Evolutionary conservation across 2,113 vertebrate species (phyloP).

Genomic region (Anolis carolinensis): DNA sequence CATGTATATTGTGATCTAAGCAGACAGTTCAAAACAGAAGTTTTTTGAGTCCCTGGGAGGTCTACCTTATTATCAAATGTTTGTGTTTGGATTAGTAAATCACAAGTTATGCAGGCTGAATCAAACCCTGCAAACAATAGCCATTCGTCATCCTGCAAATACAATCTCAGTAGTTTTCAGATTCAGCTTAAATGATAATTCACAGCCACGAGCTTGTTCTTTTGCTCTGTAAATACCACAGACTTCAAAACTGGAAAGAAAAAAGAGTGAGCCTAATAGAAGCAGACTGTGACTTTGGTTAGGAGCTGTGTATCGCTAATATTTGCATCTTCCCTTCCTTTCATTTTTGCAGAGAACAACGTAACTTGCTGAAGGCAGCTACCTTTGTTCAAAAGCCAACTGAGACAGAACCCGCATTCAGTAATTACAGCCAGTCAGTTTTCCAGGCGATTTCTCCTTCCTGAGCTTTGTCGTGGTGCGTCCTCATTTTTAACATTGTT

Average conservation of each 20-base stretch:
- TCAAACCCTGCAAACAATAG: background rate
- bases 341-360: constrained; percentile 75
- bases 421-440: constrained; percentile 77
- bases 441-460: constrained; percentile 73
- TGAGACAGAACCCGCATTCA: constrained; percentile 69
- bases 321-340: constrained; percentile 69
- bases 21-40: background rate
- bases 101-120: background rate
- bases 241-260: constrained; percentile 62
- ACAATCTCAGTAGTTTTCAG: constrained; percentile 35
- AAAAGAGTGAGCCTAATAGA: constrained; percentile 64
- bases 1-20: background rate
- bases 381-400: constrained; percentile 72
- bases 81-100: background rate
- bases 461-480: constrained; percentile 70
- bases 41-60: background rate
- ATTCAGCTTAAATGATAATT: constrained; percentile 63
- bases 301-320: constrained; percentile 69
- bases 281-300: constrained; percentile 67
- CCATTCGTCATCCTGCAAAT: constrained; percentile 51
- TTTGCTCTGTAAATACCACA: constrained; percentile 56
- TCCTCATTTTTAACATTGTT: constrained; percentile 79
- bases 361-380: constrained; percentile 70
- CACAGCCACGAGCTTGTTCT: constrained; percentile 61
- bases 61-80: background rate